Evolutionary conservation across 2,113 vertebrate genomes (phyloP), one percentile per base, ranked within the genome.

Genomic region (Myiagra hebetior): DNA sequence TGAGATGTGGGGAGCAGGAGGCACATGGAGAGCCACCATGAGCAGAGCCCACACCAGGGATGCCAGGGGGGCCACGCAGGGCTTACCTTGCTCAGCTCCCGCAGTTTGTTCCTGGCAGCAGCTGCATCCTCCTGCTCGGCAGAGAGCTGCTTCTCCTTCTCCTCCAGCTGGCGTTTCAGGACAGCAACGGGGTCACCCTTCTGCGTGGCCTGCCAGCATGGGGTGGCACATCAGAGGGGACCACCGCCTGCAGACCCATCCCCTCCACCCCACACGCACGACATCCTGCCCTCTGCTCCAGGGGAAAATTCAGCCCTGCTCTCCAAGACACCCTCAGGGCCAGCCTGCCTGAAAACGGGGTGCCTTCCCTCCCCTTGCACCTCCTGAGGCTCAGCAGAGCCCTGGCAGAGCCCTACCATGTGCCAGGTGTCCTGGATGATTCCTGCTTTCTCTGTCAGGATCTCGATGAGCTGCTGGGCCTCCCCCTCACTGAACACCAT

Each of bases 91-190:
- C 97, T 98, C 68, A 99, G 97, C 49, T 99, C 99, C 85, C 99
- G 96, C 59, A 99, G 97, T 62, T 98, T 99, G 95, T 98, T 99
- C 97, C 97, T 99, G 82, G 98, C 98, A 9, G 97, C 98, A 14
- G 98, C 95, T 0, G 97, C 91, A 0, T 99, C 99, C 81, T 99
- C 99, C 92, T 99, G 99, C 91, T 99, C 99, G 0, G 98, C 80
- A 4, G 97, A 80, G 83, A 99, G 98, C 89, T 99, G 98, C 91
- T 99, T 99, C 85, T 99, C 99, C 85, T 97, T 99, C 86, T 99
- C 99, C 50, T 99, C 99, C 96, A 99, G 97, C 83, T 99, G 99
- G 52, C 98, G 99, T 93, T 99, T 99, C 95, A 99, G 97, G 74
- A 98, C 92, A 4, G 98, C 97, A 14, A 99, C 97, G 0, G 99